Evolutionary conservation across 2,888 invertebrate species (phyloP).

Genomic region (Argyra leucocephala): DNA sequence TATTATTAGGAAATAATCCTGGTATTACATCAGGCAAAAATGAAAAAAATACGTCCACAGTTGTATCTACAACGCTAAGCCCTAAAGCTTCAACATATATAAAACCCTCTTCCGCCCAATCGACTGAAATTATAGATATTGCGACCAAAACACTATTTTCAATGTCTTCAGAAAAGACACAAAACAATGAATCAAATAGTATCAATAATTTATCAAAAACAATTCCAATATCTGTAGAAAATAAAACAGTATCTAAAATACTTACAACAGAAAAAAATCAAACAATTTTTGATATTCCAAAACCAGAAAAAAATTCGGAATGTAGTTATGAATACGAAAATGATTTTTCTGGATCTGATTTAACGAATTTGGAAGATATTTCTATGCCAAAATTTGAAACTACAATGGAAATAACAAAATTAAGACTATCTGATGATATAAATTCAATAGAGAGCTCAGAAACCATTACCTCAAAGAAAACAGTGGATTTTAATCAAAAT

Average conservation of each 20-base stretch:
- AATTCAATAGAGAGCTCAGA: not conserved
- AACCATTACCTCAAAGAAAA: not conserved
- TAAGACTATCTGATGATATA: conserved; percentile 6
- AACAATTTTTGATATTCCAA: conserved; percentile 18
- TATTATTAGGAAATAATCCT: not conserved
- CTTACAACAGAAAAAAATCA: conserved; percentile 11
- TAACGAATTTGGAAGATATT: conserved; percentile 32
- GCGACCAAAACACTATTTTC: conserved; percentile 7
- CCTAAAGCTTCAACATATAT: too few relatives aligned
- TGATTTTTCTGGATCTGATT: conserved; percentile 19
- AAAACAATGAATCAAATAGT: not conserved
- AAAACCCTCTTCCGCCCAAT: not conserved
- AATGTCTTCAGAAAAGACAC: not conserved
- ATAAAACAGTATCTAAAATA: not conserved
- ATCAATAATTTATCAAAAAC: too few relatives aligned
- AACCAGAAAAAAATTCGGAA: conserved; percentile 26
- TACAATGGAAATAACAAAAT: conserved; percentile 23
- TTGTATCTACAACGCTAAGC: too few relatives aligned
- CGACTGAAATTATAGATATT: not conserved
- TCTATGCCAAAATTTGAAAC: conserved; percentile 32
- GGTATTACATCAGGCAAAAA: not conserved
- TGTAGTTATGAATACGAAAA: conserved; percentile 20
- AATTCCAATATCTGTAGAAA: not conserved
- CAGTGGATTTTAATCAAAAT: conserved; percentile 15
- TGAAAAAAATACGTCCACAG: not conserved